These are phyloP conservation scores for Helicoverpa zea DNA, from an alignment of 1,140 invertebrate genomes.

Conservation along the genomic window DNA sequence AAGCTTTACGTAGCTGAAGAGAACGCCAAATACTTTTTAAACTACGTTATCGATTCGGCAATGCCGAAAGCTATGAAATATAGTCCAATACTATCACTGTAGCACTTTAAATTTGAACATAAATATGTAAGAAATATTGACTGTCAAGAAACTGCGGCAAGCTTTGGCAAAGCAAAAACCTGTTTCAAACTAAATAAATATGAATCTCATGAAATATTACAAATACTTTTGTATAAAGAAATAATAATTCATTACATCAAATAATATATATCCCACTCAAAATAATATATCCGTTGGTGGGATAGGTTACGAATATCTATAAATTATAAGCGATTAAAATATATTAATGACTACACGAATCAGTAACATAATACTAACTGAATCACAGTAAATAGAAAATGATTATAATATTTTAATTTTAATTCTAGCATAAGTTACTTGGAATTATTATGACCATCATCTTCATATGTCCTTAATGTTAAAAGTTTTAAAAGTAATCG, in stretches of 20 bases:
- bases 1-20: conserved; percentile 8
- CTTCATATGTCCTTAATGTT: conserved; percentile 50
- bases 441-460: conserved; percentile 65
- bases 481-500: conserved; percentile 51
- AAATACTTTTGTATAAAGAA: conserved; percentile 34
- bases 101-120: background rate
- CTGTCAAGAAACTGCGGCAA: conserved; percentile 43
- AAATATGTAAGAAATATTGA: conserved; percentile 8
- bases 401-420: conserved; percentile 61
- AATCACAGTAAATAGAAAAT: conserved; percentile 78
- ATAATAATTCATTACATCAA: conserved; percentile 41
- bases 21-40: background rate
- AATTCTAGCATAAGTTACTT: conserved; percentile 61
- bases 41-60: conserved; percentile 7
- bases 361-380: conserved; percentile 71
- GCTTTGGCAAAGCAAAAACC: conserved; percentile 39
- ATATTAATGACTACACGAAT: conserved; percentile 52
- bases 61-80: background rate
- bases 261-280: conserved; percentile 50
- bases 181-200: conserved; percentile 34
- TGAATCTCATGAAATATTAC: conserved; percentile 22
- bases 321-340: conserved; percentile 55
- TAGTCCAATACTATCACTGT: conserved; percentile 3
- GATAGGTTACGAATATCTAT: conserved; percentile 34
- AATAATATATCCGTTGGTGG: conserved; percentile 44